These are phyloP conservation scores for Aspidoscelis tigris DNA, from an alignment of 2,113 vertebrate species.

Conservation along the genomic window DNA sequence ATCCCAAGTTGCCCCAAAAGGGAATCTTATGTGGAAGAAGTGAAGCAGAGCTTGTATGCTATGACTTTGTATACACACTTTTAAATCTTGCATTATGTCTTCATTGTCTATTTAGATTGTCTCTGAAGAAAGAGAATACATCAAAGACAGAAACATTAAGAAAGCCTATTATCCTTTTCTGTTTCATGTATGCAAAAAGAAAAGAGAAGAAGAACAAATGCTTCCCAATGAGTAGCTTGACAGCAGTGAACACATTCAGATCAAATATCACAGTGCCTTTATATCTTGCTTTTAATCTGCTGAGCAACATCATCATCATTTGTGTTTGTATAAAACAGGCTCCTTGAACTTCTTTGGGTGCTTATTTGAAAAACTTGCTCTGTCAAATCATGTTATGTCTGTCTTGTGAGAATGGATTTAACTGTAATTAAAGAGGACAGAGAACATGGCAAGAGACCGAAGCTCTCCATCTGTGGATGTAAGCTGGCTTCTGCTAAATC, in stretches of 20 bases:
- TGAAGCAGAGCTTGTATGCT: background rate
- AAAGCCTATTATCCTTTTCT: background rate
- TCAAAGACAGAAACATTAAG: background rate
- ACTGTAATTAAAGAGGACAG: background rate
- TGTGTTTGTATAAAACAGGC: background rate
- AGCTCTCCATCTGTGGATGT: background rate
- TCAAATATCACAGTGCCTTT: background rate
- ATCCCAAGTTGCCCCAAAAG: constrained; percentile 47
- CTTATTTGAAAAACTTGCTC: constrained; percentile 13
- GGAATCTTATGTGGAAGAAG: constrained; percentile 27
- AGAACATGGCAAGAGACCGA: background rate
- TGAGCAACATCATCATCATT: background rate
- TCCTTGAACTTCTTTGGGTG: constrained; percentile 14
- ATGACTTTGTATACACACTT: accelerated
- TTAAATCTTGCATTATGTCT: background rate
- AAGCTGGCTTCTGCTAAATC: background rate
- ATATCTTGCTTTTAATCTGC: background rate
- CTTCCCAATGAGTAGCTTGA: background rate
- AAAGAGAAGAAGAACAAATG: background rate
- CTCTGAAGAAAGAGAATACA: constrained; percentile 8
- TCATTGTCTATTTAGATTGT: background rate
- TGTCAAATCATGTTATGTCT: constrained; percentile 20
- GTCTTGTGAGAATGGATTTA: background rate
- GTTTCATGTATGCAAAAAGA: constrained; percentile 13
- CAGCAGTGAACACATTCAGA: background rate